A percentile compares a stretch with the other conserved stretches of the same genome.
phyloP scores from a whole-genome alignment of 1,140 invertebrate genomes.

The Zophobas morio region DNA sequence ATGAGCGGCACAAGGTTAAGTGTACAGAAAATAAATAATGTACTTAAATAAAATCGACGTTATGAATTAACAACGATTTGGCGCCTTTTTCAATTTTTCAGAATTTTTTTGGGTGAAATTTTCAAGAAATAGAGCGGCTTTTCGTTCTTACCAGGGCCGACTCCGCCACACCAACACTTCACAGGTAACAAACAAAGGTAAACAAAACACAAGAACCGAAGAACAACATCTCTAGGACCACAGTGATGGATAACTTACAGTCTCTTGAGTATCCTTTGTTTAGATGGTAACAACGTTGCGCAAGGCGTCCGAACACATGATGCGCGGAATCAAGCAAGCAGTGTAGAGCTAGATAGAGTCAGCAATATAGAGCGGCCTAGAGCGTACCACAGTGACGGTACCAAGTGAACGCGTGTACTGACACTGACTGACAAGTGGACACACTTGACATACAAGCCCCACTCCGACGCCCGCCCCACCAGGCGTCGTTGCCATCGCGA shows the following conservation, averaged over 20 bases:
- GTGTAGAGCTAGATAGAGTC: slow-evolving; percentile 16
- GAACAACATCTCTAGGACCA: slow-evolving; percentile 23
- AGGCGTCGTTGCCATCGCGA: slow-evolving; percentile 50
- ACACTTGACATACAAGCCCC: slow-evolving; percentile 54
- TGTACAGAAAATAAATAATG: slow-evolving; percentile 10
- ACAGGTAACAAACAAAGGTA: slow-evolving; percentile 30
- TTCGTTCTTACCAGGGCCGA: background rate
- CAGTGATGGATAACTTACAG: slow-evolving; percentile 38
- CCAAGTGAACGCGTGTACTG: slow-evolving; percentile 51
- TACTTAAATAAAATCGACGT: no score
- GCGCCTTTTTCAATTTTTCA: no score
- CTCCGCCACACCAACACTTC: slow-evolving; percentile 20
- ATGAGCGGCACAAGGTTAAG: background rate
- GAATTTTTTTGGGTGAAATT: background rate
- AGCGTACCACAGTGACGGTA: slow-evolving; percentile 28
- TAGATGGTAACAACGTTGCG: background rate
- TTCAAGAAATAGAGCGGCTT: background rate
- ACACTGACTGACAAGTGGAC: slow-evolving; percentile 58
- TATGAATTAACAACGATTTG: no score
- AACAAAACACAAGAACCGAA: slow-evolving; percentile 27
- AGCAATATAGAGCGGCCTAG: slow-evolving; percentile 15
- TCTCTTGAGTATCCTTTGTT: slow-evolving; percentile 24
- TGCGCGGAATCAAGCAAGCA: slow-evolving; percentile 31
- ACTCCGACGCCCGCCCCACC: slow-evolving; percentile 50
- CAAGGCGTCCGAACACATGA: slow-evolving; percentile 40